phyloP scores from a whole-genome alignment of 2,888 invertebrate genomes.

The Nephrotoma appendiculata region DNA sequence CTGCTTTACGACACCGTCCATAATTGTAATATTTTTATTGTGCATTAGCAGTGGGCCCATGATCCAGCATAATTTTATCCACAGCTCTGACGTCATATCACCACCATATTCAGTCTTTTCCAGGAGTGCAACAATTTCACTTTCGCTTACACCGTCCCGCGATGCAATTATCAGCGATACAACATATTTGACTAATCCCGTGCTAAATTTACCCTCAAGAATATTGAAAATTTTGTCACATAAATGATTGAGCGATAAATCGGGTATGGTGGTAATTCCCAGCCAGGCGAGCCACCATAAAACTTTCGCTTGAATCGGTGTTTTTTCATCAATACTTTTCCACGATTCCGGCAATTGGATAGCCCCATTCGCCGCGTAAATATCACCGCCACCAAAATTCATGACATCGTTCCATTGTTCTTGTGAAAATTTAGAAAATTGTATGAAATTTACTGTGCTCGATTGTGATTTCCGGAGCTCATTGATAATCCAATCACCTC shows the following conservation, averaged over 20 bases:
- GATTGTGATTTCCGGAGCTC: conserved; percentile 22
- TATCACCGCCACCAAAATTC: conserved; percentile 27
- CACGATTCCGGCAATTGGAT: conserved; percentile 26
- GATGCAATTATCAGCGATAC: conserved; percentile 60
- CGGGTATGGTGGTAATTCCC: conserved; percentile 39
- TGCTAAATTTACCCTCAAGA: conserved; percentile 52
- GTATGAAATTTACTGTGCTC: conserved; percentile 24
- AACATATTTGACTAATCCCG: conserved; percentile 47
- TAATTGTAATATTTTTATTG: conserved; percentile 27
- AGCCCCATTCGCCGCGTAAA: conserved; percentile 27
- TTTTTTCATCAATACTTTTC: conserved; percentile 24
- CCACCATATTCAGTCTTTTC: conserved; percentile 12
- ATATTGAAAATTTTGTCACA: conserved; percentile 49
- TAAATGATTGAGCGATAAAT: conserved; percentile 39
- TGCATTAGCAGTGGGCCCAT: conserved; percentile 31
- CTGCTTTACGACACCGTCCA: conserved; percentile 25
- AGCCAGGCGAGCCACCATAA: conserved; percentile 48
- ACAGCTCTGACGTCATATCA: conserved; percentile 18
- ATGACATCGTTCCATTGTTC: conserved; percentile 30
- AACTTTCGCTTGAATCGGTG: conserved; percentile 32
- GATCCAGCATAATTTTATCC: conserved; percentile 33
- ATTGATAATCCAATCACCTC: conserved; percentile 13
- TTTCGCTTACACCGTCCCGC: conserved; percentile 63
- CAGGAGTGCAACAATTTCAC: conserved; percentile 53
- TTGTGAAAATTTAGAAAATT: conserved; percentile 25